These are phyloP conservation scores for Argyrosomus regius DNA, from an alignment of 2,797 vertebrate species.

Conservation along the genomic window DNA sequence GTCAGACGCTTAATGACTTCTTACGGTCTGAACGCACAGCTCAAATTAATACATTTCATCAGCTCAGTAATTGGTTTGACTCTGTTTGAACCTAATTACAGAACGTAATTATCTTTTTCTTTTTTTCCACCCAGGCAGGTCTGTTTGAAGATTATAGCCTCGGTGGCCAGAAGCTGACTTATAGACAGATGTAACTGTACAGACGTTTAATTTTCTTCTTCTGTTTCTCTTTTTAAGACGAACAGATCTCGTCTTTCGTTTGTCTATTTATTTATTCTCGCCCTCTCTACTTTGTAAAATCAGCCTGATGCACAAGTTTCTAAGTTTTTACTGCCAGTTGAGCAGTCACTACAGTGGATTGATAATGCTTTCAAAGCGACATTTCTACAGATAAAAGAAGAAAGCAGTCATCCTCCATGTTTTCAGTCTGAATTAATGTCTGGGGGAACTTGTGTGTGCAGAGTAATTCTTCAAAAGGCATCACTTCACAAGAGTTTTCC, in stretches of 20 bases:
- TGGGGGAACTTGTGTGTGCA: too few relatives aligned
- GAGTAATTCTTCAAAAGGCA: background rate
- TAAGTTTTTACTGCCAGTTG: too few relatives aligned
- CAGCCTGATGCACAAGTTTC: too few relatives aligned
- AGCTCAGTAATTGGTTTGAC: constrained; percentile 73
- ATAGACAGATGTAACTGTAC: constrained; percentile 7
- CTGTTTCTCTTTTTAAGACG: constrained; percentile 1
- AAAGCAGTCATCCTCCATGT: background rate
- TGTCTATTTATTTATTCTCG: background rate
- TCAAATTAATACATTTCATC: constrained; percentile 61
- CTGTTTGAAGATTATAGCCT: constrained; percentile 44
- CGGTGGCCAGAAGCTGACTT: constrained; percentile 21
- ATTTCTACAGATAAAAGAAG: background rate
- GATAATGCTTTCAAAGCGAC: background rate
- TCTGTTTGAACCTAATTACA: constrained; percentile 74
- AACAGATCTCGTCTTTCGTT: background rate
- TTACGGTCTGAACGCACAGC: constrained; percentile 18
- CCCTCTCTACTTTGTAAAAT: too few relatives aligned
- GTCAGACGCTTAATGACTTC: constrained; percentile 57
- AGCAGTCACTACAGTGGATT: background rate
- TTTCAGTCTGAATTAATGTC: background rate
- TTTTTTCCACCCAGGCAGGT: constrained; percentile 14
- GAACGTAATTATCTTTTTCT: constrained; percentile 61
- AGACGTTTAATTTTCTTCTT: background rate
- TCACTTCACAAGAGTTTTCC: background rate